Conservation (phyloP, 2,797 vertebrate genomes). For the Siniperca obscura region DNA sequence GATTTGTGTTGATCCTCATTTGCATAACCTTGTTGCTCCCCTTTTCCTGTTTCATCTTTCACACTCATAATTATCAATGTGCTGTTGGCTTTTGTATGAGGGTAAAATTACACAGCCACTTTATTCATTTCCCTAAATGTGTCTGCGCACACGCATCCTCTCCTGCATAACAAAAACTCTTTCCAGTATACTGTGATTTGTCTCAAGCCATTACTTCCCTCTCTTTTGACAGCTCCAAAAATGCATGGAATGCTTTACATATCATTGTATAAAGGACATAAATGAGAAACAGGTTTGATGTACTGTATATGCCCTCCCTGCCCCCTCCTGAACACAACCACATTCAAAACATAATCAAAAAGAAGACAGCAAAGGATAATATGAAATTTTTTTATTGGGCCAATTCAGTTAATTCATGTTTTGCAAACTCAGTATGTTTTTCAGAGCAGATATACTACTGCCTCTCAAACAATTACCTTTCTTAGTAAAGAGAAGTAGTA, state of each 20-base stretch:
- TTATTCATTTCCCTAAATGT: constrained; percentile 77
- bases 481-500: constrained; percentile 51
- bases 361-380: constrained; percentile 44
- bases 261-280: constrained; percentile 75
- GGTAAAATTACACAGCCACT: constrained; percentile 80
- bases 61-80: constrained; percentile 69
- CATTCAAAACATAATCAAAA: constrained; percentile 35
- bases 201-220: constrained; percentile 70
- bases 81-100: constrained; percentile 82
- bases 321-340: constrained; percentile 31
- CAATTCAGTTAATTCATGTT: constrained; percentile 25
- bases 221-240: constrained; percentile 66
- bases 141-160: constrained; percentile 68
- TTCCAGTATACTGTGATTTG: constrained; percentile 85
- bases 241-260: constrained; percentile 80
- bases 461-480: constrained; percentile 60
- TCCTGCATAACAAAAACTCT: constrained; percentile 77
- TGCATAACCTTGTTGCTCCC: constrained; percentile 63
- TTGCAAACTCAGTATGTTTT: constrained; percentile 46
- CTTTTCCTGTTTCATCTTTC: constrained; percentile 53
- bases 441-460: constrained; percentile 63
- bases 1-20: constrained; percentile 71
- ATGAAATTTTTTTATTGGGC: constrained; percentile 46
- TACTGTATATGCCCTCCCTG: constrained; percentile 33
- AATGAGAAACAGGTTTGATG: constrained; percentile 56